phyloP scores from a whole-genome alignment of 2,888 invertebrate genomes.

The Osedax frankpressi region DNA sequence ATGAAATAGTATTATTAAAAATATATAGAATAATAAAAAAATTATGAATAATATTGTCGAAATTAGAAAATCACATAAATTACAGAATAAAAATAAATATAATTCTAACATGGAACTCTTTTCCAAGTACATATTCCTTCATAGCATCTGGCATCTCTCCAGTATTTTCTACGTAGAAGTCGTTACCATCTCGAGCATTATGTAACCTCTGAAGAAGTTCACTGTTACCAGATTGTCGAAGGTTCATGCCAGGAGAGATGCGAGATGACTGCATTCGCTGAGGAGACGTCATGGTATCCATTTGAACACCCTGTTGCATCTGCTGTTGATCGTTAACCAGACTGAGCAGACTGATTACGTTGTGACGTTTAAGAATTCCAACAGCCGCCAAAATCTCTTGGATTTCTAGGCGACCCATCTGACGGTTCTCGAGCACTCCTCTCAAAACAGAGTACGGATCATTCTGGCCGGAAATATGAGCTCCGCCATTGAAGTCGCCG shows the following conservation, averaged over 20 bases:
- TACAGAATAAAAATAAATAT: too few relatives aligned
- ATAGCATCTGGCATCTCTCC: not conserved
- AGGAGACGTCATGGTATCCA: too few relatives aligned
- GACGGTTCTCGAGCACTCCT: not conserved
- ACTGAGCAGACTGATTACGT: not conserved
- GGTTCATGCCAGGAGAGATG: not conserved
- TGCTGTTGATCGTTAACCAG: not conserved
- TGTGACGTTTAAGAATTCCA: not conserved
- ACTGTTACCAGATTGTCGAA: not conserved
- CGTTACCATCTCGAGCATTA: not conserved
- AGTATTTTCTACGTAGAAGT: not conserved
- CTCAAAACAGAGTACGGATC: not conserved
- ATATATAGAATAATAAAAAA: too few relatives aligned
- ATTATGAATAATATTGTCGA: too few relatives aligned
- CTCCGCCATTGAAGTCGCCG: too few relatives aligned
- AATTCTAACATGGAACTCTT: not conserved
- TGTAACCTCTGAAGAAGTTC: not conserved
- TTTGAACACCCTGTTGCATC: too few relatives aligned
- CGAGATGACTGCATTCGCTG: not conserved
- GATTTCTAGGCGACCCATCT: not conserved
- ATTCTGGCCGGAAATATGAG: not conserved
- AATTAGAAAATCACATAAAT: too few relatives aligned
- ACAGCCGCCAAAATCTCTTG: not conserved
- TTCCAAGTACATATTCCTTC: not conserved
- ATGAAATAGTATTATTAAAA: too few relatives aligned